phyloP scores from a whole-genome alignment of 2,113 vertebrate genomes.

The Hemichromis elongatus region DNA sequence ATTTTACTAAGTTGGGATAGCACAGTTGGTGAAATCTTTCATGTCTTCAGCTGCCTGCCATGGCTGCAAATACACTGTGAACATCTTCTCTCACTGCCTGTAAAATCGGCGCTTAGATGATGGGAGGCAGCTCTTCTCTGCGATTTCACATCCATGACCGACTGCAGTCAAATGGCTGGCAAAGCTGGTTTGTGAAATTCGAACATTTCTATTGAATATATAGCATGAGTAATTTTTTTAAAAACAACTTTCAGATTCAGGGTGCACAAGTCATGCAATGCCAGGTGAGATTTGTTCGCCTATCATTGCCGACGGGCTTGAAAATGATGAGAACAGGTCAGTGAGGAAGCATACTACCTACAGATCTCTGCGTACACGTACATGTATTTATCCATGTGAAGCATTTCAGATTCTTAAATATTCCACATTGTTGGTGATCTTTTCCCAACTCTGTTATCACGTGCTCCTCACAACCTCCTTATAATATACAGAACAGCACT shows the following conservation, averaged over 20 bases:
- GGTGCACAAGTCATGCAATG: not conserved
- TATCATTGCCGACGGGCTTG: not conserved
- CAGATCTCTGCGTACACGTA: not conserved
- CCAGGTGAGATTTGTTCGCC: not conserved
- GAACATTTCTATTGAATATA: not conserved
- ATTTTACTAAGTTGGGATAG: not conserved
- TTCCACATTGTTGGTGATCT: not conserved
- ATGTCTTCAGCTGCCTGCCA: not conserved
- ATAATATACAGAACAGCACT: not conserved
- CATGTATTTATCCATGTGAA: not conserved
- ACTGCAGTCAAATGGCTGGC: not conserved
- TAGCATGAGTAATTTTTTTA: not conserved
- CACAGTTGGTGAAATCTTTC: conserved; percentile 9
- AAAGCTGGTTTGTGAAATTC: not conserved
- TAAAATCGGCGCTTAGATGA: not conserved
- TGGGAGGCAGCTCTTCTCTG: not conserved
- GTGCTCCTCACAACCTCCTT: not conserved
- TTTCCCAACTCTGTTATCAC: not conserved
- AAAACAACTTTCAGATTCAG: not conserved
- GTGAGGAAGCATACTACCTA: not conserved
- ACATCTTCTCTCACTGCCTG: not conserved
- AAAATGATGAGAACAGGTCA: not conserved
- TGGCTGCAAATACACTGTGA: not conserved
- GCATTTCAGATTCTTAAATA: not conserved
- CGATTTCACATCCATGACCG: not conserved